A percentile compares a stretch with the other conserved stretches of the same genome.
Conservation (phyloP, 2,888 invertebrate species). For the Diogma glabrata region DNA sequence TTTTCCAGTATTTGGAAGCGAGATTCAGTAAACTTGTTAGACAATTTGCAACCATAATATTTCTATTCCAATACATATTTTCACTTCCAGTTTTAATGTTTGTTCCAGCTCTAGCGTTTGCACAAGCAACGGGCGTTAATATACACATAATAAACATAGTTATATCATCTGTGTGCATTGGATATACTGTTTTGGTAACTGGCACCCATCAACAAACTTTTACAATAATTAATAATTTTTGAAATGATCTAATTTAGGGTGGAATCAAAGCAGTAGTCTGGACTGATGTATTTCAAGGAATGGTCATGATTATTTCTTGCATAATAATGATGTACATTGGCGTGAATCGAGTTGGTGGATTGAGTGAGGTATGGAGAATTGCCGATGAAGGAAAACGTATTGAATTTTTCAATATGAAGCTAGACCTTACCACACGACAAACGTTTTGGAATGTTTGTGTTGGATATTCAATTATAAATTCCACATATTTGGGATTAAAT, state of each 20-base stretch:
- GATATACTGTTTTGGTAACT: slow-evolving; percentile 43
- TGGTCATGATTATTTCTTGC: slow-evolving; percentile 33
- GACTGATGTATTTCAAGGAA: slow-evolving; percentile 21
- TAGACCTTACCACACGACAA: slow-evolving; percentile 39
- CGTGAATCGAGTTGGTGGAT: slow-evolving; percentile 32
- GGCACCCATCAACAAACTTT: too few species aligned
- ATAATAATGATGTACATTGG: slow-evolving; percentile 34
- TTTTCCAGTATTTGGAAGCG: slow-evolving; percentile 32
- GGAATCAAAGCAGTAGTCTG: slow-evolving; percentile 43
- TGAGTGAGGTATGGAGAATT: slow-evolving; percentile 29
- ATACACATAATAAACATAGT: slow-evolving; percentile 43
- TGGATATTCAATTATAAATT: slow-evolving; percentile 46
- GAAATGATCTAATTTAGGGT: slow-evolving; percentile 21
- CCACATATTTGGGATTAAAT: slow-evolving; percentile 43
- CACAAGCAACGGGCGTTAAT: slow-evolving; percentile 39
- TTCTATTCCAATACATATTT: slow-evolving; percentile 26
- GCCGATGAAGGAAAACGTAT: slow-evolving; percentile 33
- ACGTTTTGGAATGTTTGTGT: slow-evolving; percentile 41
- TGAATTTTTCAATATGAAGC: slow-evolving; percentile 41
- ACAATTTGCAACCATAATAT: slow-evolving; percentile 27
- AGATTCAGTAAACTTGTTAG: slow-evolving; percentile 29
- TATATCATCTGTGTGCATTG: slow-evolving; percentile 42
- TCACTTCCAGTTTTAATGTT: slow-evolving; percentile 32
- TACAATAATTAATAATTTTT: too few species aligned
- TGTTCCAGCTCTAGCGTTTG: slow-evolving; percentile 30